These are phyloP conservation scores for Arnoldichthys spilopterus DNA, from an alignment of 2,797 vertebrate genomes.

Conservation along the genomic window DNA sequence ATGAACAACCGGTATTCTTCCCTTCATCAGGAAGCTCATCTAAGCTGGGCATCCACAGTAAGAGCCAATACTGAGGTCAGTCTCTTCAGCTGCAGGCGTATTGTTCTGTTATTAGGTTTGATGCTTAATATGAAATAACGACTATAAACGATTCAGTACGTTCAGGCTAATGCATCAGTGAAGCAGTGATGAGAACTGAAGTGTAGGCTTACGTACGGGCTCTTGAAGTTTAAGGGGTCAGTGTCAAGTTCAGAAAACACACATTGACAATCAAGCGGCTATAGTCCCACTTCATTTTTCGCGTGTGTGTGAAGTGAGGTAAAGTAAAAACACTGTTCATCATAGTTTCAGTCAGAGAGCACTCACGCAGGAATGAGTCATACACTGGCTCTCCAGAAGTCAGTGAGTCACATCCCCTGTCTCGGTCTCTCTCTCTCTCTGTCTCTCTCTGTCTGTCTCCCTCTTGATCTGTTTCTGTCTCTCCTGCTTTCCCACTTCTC, in stretches of 20 bases:
- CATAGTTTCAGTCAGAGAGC: slow-evolving; percentile 24
- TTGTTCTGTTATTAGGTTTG: background rate
- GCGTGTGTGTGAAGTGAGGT: slow-evolving; percentile 61
- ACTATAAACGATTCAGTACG: background rate
- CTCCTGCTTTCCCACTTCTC: background rate
- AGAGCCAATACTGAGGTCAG: background rate
- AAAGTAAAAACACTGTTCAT: slow-evolving; percentile 34
- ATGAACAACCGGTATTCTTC: background rate
- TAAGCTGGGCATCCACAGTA: background rate
- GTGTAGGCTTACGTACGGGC: background rate
- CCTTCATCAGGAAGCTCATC: background rate
- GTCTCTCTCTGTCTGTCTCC: background rate
- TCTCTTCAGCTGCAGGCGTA: background rate
- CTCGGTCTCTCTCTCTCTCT: background rate
- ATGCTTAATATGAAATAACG: background rate
- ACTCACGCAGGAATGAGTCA: slow-evolving; percentile 45
- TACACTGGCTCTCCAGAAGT: slow-evolving; percentile 23
- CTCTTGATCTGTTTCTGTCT: background rate
- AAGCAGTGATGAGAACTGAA: background rate
- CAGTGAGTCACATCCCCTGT: background rate
- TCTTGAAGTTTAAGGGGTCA: background rate
- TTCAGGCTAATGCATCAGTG: background rate
- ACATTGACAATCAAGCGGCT: background rate
- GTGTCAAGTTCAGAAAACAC: background rate
- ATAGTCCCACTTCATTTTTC: background rate